phyloP scores from a whole-genome alignment of 2,888 invertebrate species.

The Pherbina coryleti region DNA sequence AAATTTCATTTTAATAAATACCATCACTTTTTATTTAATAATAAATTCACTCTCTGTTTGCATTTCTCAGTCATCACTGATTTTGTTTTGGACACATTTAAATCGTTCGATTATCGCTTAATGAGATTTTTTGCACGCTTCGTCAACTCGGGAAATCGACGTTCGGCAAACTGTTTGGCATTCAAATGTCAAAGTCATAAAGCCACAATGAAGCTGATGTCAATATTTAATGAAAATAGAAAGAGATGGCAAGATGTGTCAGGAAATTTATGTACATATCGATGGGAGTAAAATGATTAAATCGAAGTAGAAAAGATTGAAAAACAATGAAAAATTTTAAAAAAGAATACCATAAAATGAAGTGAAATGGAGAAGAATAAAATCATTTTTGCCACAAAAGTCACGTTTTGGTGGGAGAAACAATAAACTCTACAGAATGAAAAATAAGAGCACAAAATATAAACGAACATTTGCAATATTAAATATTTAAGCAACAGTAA shows the following conservation, averaged over 20 bases:
- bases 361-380: constrained; percentile 21
- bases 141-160: background rate
- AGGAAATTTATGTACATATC: background rate
- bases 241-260: background rate
- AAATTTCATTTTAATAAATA: too few relatives aligned
- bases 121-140: constrained; percentile 23
- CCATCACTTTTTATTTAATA: too few relatives aligned
- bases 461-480: constrained; percentile 33
- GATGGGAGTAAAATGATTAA: background rate
- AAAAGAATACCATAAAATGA: background rate
- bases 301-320: background rate
- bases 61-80: background rate
- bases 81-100: background rate
- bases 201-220: constrained; percentile 3
- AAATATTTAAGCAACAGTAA: constrained; percentile 29
- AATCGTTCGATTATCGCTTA: constrained; percentile 30
- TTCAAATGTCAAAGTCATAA: constrained; percentile 36
- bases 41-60: too few relatives aligned
- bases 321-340: background rate
- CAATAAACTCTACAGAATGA: background rate
- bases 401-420: constrained; percentile 31
- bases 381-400: constrained; percentile 32
- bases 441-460: background rate
- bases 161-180: constrained; percentile 19
- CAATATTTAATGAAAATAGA: background rate